phyloP scores from a whole-genome alignment of 2,888 invertebrate genomes.

The Halictus ligatus region DNA sequence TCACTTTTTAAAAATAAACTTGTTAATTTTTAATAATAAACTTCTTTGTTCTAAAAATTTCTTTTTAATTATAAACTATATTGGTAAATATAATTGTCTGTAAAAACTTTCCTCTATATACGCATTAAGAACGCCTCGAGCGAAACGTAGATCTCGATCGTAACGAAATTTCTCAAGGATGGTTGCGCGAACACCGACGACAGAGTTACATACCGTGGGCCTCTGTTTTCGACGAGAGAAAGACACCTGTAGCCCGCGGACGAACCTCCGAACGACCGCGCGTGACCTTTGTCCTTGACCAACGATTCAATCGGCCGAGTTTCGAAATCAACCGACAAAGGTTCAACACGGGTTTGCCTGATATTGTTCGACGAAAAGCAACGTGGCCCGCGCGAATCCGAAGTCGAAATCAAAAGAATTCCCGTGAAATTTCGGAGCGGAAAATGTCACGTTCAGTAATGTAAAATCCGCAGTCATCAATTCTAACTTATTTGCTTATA shows the following conservation, averaged over 20 bases:
- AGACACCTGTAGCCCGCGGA: neutral
- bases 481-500: too few relatives aligned
- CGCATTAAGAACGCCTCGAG: neutral
- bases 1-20: too few relatives aligned
- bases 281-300: conserved; percentile 2
- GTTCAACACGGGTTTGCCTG: neutral
- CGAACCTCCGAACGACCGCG: neutral
- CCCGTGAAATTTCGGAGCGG: neutral
- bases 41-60: too few relatives aligned
- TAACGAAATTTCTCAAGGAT: neutral
- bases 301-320: neutral
- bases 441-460: too few relatives aligned
- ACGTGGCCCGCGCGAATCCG: neutral
- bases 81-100: too few relatives aligned
- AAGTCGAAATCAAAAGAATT: neutral
- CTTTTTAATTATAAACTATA: too few relatives aligned
- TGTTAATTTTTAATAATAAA: too few relatives aligned
- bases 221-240: neutral
- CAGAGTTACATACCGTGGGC: neutral
- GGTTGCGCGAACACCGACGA: neutral
- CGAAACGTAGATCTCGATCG: neutral
- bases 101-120: too few relatives aligned
- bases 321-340: neutral
- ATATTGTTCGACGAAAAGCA: neutral
- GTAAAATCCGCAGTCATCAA: too few relatives aligned